phyloP scores from a whole-genome alignment of 2,113 vertebrate species.

The Lynx canadensis region DNA sequence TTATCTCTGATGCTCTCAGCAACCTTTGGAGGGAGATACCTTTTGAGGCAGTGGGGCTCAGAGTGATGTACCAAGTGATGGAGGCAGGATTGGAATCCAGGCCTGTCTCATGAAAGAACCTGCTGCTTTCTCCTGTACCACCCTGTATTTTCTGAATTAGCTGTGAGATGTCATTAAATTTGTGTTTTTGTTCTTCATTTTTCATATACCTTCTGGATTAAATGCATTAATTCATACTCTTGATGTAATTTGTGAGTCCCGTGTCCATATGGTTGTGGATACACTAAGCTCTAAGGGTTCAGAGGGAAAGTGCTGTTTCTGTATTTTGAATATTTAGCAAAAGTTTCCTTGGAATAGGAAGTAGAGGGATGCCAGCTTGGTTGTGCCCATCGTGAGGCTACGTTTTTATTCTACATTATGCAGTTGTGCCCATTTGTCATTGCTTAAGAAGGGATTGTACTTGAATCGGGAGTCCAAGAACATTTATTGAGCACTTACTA shows the following conservation, averaged over 20 bases:
- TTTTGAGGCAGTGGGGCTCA: background rate
- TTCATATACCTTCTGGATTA: background rate
- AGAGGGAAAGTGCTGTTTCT: background rate
- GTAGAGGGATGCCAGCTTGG: background rate
- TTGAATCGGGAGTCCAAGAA: background rate
- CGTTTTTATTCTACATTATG: background rate
- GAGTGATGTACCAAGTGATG: background rate
- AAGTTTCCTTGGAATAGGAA: background rate
- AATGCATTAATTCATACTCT: background rate
- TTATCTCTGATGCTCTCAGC: background rate
- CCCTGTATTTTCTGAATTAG: background rate
- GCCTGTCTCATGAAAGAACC: background rate
- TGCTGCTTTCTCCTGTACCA: background rate
- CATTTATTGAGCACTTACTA: background rate
- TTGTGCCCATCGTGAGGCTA: background rate
- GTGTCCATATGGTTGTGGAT: background rate
- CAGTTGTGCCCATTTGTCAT: background rate
- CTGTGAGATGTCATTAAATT: background rate
- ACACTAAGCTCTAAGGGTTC: background rate
- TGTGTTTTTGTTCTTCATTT: background rate
- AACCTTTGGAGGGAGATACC: background rate
- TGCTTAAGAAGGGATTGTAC: background rate
- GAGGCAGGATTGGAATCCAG: slow-evolving; percentile 5
- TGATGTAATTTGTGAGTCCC: background rate
- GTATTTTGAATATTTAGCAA: background rate